Evolutionary conservation across 1,140 invertebrate genomes (phyloP).

Genomic region (Cotesia vestalis): DNA sequence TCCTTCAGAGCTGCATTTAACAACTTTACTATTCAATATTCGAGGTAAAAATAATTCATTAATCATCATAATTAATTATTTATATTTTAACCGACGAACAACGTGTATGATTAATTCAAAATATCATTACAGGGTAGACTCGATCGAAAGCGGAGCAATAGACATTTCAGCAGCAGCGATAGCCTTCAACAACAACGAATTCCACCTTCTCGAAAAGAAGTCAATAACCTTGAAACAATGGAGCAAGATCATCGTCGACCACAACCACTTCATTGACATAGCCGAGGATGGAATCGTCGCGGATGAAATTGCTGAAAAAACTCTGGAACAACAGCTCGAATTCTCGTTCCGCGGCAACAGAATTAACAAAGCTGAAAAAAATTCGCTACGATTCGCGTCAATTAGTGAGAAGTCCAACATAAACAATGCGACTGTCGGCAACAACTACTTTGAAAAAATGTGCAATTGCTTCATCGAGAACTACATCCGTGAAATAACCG

Average conservation of each 20-base stretch:
- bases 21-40: constrained; percentile 73
- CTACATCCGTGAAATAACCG: constrained; percentile 67
- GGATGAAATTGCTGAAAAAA: constrained; percentile 52
- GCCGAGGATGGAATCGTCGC: constrained; percentile 67
- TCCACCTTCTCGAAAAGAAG: constrained; percentile 66
- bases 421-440: constrained; percentile 65
- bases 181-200: constrained; percentile 70
- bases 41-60: constrained; percentile 64
- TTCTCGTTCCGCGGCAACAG: constrained; percentile 73
- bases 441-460: constrained; percentile 71
- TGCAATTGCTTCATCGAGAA: constrained; percentile 72
- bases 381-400: constrained; percentile 69
- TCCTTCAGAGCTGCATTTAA: constrained; percentile 73
- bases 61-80: background rate
- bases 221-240: constrained; percentile 71
- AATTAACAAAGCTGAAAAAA: constrained; percentile 64
- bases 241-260: constrained; percentile 71
- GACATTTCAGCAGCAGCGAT: constrained; percentile 71
- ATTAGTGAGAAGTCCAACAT: constrained; percentile 60
- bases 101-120: background rate
- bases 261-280: constrained; percentile 71
- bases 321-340: constrained; percentile 58
- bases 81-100: background rate
- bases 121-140: constrained; percentile 68
- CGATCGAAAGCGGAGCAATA: constrained; percentile 71